These are phyloP conservation scores for Poeciliopsis infans DNA, from an alignment of 2,797 vertebrate genomes.

Conservation along the genomic window DNA sequence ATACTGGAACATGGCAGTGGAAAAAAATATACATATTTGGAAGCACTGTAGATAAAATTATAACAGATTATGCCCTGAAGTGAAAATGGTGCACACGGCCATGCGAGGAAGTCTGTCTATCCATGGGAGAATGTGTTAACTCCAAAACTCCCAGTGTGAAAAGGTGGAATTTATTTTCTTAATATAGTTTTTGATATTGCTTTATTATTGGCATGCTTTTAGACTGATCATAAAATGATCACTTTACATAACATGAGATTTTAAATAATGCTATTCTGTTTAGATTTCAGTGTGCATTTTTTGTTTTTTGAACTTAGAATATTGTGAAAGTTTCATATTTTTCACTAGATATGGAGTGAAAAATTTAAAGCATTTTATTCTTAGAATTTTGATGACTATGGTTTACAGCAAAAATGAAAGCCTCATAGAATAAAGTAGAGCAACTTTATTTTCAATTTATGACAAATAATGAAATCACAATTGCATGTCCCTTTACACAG, in stretches of 20 bases:
- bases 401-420: neutral
- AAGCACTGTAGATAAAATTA: neutral
- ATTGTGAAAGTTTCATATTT: neutral
- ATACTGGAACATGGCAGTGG: slow-evolving; percentile 14
- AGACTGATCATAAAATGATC: neutral
- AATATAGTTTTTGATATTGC: neutral
- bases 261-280: neutral
- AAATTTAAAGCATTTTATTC: neutral
- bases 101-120: neutral
- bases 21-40: slow-evolving; percentile 18
- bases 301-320: neutral
- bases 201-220: neutral
- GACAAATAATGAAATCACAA: neutral
- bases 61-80: slow-evolving; percentile 4
- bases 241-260: neutral
- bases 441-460: neutral
- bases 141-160: neutral
- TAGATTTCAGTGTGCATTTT: neutral
- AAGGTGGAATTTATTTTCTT: neutral
- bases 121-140: neutral
- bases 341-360: neutral
- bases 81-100: neutral
- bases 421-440: neutral
- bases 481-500: neutral
- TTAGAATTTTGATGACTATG: neutral